Base-by-base conservation (phyloP, 1,140 invertebrate genomes). In the Phocides pigmalion region DNA sequence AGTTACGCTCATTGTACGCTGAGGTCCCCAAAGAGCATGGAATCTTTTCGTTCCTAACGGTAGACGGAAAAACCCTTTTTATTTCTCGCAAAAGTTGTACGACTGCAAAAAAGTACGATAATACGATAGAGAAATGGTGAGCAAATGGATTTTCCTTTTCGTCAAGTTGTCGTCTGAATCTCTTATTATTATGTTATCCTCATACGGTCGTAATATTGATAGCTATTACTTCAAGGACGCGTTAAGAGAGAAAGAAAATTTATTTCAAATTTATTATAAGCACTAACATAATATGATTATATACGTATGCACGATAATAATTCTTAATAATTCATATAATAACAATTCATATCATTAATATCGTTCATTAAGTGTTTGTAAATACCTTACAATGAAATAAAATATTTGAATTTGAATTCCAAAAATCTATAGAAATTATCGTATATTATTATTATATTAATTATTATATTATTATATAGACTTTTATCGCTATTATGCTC, bases 61-160 rank as follows among this genome's bases (percentile, higher is more conserved):
- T 70, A 61, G 32, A 50, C 17, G 58, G 25, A 62, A 61, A 71
- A 69, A 72, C 69, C 72, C 73, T 74, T 77, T 77, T 70, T 80
- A 73, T 74, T 72, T 72, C 61, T 59, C 54, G 47, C 61, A 72
- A 70, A 81, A 78, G 62, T 78, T 76, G 49, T 68, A 59, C 42
- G 53, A 63, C 66, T 71, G 62, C 68, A 69, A 49, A 72, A 75
- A 78, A 68, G 61, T 72, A 70, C 66, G 15, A 67, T 67, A 67
- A 71, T 72, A 74, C 56, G 49, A 41, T 54, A 64, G 68, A 67
- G 71, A 75, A 79, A 73, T 76, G 59, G 68, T 46, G 66, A 75
- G 68, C 69, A 78, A 78, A 78, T 78, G 66, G 66, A 72, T 73
- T 78, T 74, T 72, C 49, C 65, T 47, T 70, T 70, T 68, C 53